These are phyloP conservation scores for Phycodurus eques DNA, from an alignment of 2,113 vertebrate genomes.

Conservation along the genomic window DNA sequence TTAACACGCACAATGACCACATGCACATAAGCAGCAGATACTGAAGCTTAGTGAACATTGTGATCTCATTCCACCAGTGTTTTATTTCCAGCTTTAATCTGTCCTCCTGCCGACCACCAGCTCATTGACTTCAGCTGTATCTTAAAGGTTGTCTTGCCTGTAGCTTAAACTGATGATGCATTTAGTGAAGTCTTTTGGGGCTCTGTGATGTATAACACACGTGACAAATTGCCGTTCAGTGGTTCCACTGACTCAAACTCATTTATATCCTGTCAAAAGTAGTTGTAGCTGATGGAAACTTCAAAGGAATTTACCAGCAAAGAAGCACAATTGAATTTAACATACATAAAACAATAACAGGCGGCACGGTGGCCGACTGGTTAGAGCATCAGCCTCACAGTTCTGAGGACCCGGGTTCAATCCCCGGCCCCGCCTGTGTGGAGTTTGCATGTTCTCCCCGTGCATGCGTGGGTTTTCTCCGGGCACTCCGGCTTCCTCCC, in stretches of 20 bases:
- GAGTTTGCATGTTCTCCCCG: no score
- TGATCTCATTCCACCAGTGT: not conserved
- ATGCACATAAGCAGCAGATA: not conserved
- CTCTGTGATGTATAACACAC: not conserved
- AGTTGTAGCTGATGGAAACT: not conserved
- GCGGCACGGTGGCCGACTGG: no score
- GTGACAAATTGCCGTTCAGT: not conserved
- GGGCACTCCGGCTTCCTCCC: no score
- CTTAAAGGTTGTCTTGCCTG: not conserved
- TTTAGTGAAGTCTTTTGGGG: not conserved
- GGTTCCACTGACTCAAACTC: not conserved
- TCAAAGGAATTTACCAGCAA: not conserved
- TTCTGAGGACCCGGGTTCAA: no score
- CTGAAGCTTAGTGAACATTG: not conserved
- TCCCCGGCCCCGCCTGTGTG: no score
- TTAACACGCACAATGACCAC: no score
- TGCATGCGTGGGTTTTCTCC: no score
- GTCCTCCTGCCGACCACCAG: not conserved
- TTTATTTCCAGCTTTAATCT: not conserved
- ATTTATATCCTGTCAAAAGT: not conserved
- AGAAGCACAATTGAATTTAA: not conserved
- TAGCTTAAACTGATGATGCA: not conserved
- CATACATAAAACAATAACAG: no score
- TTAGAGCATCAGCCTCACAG: no score
- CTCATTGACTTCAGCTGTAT: not conserved